phyloP scores from a whole-genome alignment of 1,140 invertebrate species.

The Papilio dardanus region DNA sequence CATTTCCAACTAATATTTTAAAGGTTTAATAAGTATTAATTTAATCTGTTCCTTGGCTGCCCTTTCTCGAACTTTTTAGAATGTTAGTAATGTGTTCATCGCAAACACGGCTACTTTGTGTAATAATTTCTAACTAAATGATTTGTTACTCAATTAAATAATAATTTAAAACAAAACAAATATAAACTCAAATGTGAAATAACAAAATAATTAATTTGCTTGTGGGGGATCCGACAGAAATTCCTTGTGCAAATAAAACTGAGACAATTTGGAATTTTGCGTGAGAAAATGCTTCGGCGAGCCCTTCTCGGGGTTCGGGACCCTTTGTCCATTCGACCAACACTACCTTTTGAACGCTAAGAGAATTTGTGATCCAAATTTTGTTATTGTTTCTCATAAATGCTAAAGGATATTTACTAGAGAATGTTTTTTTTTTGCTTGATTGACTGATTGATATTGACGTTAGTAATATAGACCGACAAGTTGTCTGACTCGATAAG shows the following conservation, averaged over 20 bases:
- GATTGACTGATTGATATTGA: background rate
- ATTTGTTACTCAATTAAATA: background rate
- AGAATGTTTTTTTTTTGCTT: background rate
- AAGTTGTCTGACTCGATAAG: too few species aligned
- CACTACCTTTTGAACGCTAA: constrained; percentile 7
- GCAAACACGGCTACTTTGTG: background rate
- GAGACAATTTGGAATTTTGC: constrained; percentile 28
- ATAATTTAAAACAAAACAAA: background rate
- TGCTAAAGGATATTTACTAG: background rate
- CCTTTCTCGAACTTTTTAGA: too few species aligned
- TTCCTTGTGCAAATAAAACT: constrained; percentile 19
- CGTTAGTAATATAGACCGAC: too few species aligned
- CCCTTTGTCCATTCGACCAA: constrained; percentile 9
- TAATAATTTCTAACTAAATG: background rate
- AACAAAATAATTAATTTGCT: background rate
- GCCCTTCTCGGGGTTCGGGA: background rate
- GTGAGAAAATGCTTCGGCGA: constrained; percentile 18
- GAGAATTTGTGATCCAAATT: constrained; percentile 8
- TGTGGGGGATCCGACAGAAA: background rate
- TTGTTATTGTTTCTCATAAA: constrained; percentile 8
- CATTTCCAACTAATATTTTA: background rate
- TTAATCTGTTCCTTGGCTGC: background rate
- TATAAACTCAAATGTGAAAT: background rate
- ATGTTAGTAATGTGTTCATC: too few species aligned
- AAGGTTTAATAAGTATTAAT: background rate